Base-by-base conservation (phyloP, 2,888 invertebrate genomes). In the Himalopsyche japonica region DNA sequence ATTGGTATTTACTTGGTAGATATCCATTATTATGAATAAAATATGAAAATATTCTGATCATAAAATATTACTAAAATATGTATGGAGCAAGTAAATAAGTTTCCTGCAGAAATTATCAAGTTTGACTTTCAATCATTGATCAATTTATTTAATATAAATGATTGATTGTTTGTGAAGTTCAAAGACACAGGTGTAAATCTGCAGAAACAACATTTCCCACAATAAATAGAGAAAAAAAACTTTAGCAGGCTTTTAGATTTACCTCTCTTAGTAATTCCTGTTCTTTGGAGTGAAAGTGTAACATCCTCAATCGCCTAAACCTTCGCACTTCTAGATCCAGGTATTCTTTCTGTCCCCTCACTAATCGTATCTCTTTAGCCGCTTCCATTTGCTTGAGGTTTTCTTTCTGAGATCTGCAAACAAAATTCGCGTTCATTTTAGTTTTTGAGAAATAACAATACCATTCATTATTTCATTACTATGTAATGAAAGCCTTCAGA, bases 281-380 rank as follows among this genome's bases (percentile, higher is more conserved):
- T 90, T 98, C 98, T 89, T 98, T 93, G 89, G 95, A 95, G 89
- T 98, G 98, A 89, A 95, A 94, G 88, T 95, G 94, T 86, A 98
- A 93, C 92, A 98, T 94, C 90, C 97, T 97, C 92, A 97, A 96
- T 90, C 98, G 95, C 84, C 97, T 94, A 91, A 97, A 98, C 90
- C 98, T 97, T 57, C 98, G 94, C 90, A 98, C 95, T 93, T 98
- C 98, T 88, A 98, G 93, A 89, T 98, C 97, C 88, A 98, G 93
- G 90, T 97, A 96, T 90, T 98, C 97, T 89, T 96, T 96, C 92
- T 99, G 98, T 87, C 96, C 95, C 84, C 97, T 94, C 88, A 97
- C 93, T 89, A 98, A 93, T 88, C 97, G 94, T 91, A 97, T 96
- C 91, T 98, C 97, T 89, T 98, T 97, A 88, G 96, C 97, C 87